Base-by-base conservation (phyloP, 92 coral and sea anemone species). In the Zoanthus sansibaricus region DNA sequence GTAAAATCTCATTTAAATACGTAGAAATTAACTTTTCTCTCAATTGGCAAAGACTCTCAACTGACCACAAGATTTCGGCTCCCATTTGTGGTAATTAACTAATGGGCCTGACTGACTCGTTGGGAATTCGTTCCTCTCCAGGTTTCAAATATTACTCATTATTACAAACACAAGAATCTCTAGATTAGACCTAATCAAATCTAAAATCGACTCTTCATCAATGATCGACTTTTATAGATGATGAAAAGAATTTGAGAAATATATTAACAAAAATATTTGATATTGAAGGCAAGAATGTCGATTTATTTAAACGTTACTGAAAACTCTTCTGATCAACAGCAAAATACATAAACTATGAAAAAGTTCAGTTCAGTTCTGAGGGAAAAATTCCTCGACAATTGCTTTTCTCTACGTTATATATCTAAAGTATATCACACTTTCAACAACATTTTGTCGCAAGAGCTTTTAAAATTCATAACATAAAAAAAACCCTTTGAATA, bases 121-220 rank as follows among this genome's bases (percentile, higher is more conserved):
- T 67, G 59, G 75, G 73, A 80, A 80, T 46, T 80, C 75, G 5
- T 61, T 80, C 75, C 75, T 66, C 70, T 80, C 70, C 52, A 21
- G 44, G 49, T 18, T 69, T 82, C 48, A 20, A 54, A 70, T 87
- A 91, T 78, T 88, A 91, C 89, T 91, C 64, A 88, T 88, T 83
- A 91, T 84, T 91, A 84, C 72, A 72, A 71, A 89, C 70, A 88
- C 88, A 49, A 79, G 93, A 72, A 48, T 66, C 71, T 83, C 82
- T 62, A 62, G 92, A 91, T 91, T 91, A 91, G 94, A 84, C 86
- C 82, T 87, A 88, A 91, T 91, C 94, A 91, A 11, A 45, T 20
- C 47, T 80, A 80, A 47, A 55, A 80, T 80, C 85, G 85, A 55
- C 25, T 45, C 44, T 15, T 16, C 42, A 74, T 45, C 66, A 80